These are phyloP conservation scores for Corythornis cristatus DNA, from an alignment of 2,113 vertebrate genomes.

Conservation along the genomic window DNA sequence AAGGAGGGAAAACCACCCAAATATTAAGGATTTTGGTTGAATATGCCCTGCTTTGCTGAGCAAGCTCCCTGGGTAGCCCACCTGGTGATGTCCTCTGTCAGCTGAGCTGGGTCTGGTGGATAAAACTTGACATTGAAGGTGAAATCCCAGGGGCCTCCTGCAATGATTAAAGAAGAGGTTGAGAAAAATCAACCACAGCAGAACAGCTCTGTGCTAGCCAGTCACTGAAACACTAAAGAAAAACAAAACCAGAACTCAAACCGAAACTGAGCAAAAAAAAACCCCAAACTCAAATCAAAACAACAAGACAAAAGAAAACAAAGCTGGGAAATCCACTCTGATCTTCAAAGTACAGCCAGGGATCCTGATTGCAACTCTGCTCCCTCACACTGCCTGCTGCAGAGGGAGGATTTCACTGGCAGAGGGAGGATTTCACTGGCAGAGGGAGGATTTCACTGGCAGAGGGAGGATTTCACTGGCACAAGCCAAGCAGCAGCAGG, in stretches of 20 bases:
- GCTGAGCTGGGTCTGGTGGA: conserved; percentile 93
- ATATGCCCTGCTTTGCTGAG: neutral
- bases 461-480: neutral
- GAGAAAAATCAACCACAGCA: neutral
- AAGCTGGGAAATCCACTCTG: neutral
- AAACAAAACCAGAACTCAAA: too few relatives aligned
- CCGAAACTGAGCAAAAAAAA: too few relatives aligned
- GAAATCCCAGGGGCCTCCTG: conserved; percentile 83
- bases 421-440: neutral
- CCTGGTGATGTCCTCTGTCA: conserved; percentile 98
- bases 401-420: neutral
- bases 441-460: neutral
- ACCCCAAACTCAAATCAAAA: neutral
- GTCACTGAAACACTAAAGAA: neutral
- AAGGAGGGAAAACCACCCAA: neutral
- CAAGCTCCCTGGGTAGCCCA: conserved; percentile 30
- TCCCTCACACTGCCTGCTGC: neutral
- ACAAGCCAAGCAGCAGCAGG: neutral
- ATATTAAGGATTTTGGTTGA: neutral
- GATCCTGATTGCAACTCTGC: neutral
- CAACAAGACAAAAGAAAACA: too few relatives aligned
- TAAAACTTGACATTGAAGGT: conserved; percentile 91
- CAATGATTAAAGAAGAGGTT: conserved; percentile 32
- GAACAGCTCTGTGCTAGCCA: neutral
- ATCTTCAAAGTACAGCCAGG: neutral